These are phyloP conservation scores for Micrastur ruficollis DNA, from an alignment of 2,797 vertebrate genomes.

Conservation along the genomic window DNA sequence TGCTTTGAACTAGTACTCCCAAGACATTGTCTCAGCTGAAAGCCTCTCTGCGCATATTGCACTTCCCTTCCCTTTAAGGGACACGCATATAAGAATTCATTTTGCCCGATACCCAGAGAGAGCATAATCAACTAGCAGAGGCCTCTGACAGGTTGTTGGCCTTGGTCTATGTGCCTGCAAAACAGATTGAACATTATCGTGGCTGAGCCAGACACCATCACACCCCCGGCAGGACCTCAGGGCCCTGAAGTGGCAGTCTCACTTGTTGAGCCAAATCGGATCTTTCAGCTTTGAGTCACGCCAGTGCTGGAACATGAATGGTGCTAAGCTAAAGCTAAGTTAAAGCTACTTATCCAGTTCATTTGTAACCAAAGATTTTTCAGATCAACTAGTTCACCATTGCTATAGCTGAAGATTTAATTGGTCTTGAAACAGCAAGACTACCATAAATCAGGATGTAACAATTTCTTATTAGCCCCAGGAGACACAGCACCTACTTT, in stretches of 20 bases:
- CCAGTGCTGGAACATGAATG: neutral
- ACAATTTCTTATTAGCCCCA: neutral
- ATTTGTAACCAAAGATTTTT: neutral
- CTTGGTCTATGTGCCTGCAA: neutral
- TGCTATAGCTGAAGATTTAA: neutral
- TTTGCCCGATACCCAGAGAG: neutral
- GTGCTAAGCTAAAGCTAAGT: neutral
- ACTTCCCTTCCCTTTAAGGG: neutral
- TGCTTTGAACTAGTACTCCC: neutral
- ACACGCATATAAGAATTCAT: neutral
- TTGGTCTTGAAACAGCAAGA: neutral
- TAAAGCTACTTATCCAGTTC: constrained; percentile 11
- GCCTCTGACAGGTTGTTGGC: neutral
- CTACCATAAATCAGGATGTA: neutral
- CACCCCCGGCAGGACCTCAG: neutral
- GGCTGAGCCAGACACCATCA: neutral
- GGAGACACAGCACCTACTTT: neutral
- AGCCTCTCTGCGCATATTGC: neutral
- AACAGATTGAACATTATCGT: neutral
- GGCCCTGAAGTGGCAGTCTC: neutral
- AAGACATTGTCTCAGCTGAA: neutral
- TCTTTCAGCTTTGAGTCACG: neutral
- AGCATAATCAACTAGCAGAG: neutral
- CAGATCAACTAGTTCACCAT: neutral
- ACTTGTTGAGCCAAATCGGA: neutral